Conservation (phyloP, 1,140 invertebrate species). For the Brachionus rubens region DNA sequence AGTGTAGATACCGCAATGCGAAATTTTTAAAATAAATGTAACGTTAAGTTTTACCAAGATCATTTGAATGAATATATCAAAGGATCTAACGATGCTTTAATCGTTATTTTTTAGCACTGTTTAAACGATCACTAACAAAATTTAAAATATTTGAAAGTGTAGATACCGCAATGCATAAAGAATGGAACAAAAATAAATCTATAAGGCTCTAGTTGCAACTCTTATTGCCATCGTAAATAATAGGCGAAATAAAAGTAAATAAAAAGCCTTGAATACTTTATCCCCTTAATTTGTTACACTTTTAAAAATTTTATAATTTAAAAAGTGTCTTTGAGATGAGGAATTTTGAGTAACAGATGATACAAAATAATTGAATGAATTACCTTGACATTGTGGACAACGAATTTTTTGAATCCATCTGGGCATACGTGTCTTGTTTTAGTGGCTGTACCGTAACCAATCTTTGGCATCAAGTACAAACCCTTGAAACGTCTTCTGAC, state of each 20-base stretch:
- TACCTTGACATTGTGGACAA: conserved; percentile 79
- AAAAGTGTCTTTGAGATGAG: conserved; percentile 45
- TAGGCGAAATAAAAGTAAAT: neutral
- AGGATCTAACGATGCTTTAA: conserved; percentile 42
- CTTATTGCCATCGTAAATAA: neutral
- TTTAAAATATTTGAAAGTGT: conserved; percentile 37
- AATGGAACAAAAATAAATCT: neutral
- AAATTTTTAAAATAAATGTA: conserved; percentile 48
- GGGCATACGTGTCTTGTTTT: conserved; percentile 92
- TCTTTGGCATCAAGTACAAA: conserved; percentile 95
- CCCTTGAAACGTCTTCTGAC: conserved; percentile 97
- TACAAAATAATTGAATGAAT: neutral
- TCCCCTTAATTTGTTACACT: conserved; percentile 32
- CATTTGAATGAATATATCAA: conserved; percentile 32
- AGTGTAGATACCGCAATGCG: conserved; percentile 47
- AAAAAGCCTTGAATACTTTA: conserved; percentile 14
- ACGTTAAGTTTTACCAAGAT: conserved; percentile 34
- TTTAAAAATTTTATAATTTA: neutral
- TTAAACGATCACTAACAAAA: conserved; percentile 46
- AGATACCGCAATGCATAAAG: conserved; percentile 39
- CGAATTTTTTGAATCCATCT: conserved; percentile 92
- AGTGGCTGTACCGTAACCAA: conserved; percentile 95
- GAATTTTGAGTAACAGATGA: too few species aligned
- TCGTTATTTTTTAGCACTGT: conserved; percentile 40
- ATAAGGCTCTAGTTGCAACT: conserved; percentile 29